Conservation (phyloP, 2,888 invertebrate genomes). For the Itoplectis maculator region DNA sequence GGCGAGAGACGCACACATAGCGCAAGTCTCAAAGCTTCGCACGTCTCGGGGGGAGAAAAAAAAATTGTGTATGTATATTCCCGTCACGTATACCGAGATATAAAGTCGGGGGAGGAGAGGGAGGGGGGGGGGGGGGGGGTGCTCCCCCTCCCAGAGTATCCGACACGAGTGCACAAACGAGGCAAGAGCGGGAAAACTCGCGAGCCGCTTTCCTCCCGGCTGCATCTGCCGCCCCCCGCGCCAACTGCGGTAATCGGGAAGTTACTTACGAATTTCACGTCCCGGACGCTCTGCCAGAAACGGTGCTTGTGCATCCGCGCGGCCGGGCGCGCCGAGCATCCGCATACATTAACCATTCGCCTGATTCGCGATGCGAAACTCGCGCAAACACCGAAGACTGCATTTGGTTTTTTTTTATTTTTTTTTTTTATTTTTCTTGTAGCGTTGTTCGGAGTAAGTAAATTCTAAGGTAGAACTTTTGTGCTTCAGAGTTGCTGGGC, state of each 20-base stretch:
- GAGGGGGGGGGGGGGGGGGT: too few relatives aligned
- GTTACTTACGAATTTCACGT: conserved; percentile 62
- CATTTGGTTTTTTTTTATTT: conserved; percentile 11
- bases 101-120: conserved; percentile 54
- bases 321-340: background rate
- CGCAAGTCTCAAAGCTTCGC: conserved; percentile 32
- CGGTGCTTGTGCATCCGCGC: conserved; percentile 23
- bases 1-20: background rate
- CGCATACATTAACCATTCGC: conserved; percentile 57
- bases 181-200: conserved; percentile 48
- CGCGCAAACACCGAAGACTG: conserved; percentile 20
- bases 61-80: conserved; percentile 42
- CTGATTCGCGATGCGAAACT: conserved; percentile 14
- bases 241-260: conserved; percentile 57
- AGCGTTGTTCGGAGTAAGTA: background rate
- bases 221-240: conserved; percentile 48
- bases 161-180: conserved; percentile 54
- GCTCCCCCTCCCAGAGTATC: too few relatives aligned
- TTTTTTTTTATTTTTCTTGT: conserved; percentile 13
- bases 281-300: conserved; percentile 20
- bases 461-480: conserved; percentile 67
- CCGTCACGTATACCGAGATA: conserved; percentile 58
- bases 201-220: conserved; percentile 27
- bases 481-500: conserved; percentile 63
- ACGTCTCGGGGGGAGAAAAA: conserved; percentile 6